These are phyloP conservation scores for Ciconia maguari DNA, from an alignment of 2,113 vertebrate genomes.

Conservation along the genomic window DNA sequence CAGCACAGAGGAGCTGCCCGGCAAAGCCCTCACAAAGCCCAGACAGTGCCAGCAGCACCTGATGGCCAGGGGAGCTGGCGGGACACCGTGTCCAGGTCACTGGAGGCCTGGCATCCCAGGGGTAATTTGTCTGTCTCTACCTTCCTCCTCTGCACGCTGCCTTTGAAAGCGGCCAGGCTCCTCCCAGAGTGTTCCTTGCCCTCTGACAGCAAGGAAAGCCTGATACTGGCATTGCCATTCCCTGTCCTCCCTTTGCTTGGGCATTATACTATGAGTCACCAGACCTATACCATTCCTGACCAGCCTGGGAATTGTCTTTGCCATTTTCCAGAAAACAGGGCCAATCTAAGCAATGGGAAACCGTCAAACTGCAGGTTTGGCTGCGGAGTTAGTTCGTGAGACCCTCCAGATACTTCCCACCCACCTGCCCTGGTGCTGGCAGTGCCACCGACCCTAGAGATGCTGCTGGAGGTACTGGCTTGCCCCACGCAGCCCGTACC, in stretches of 20 bases:
- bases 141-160: background rate
- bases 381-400: accelerated
- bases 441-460: background rate
- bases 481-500: background rate
- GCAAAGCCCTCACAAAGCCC: background rate
- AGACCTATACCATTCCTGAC: background rate
- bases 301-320: background rate
- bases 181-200: background rate
- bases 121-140: background rate
- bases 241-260: background rate
- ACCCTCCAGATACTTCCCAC: background rate
- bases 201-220: background rate
- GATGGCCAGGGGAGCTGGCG: background rate
- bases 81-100: background rate
- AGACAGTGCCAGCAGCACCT: background rate
- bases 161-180: background rate
- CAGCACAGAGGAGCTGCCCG: background rate
- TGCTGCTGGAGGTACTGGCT: background rate
- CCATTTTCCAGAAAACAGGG: background rate
- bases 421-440: accelerated
- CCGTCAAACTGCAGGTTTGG: background rate
- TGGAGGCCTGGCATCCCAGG: background rate
- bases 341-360: background rate
- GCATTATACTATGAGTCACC: accelerated
- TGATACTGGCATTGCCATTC: background rate